These are phyloP conservation scores for Ageneiosus marmoratus DNA, from an alignment of 2,113 vertebrate species.

Conservation along the genomic window DNA sequence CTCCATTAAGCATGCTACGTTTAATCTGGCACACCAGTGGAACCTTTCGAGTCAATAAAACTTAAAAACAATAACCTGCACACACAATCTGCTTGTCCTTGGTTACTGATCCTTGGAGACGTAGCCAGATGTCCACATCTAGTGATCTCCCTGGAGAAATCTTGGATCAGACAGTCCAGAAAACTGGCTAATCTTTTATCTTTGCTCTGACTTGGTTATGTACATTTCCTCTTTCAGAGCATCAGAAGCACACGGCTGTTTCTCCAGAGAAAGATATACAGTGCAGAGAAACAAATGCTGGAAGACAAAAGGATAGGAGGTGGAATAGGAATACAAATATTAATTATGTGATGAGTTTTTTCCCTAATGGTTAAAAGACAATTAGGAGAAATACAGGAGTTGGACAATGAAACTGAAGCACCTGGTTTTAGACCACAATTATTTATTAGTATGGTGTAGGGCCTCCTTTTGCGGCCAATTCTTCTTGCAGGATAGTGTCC, in stretches of 20 bases:
- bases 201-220: neutral
- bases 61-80: no score
- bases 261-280: neutral
- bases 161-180: neutral
- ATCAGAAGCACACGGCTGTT: neutral
- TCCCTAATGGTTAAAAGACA: neutral
- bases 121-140: neutral
- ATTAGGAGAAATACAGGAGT: neutral
- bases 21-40: no score
- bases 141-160: neutral
- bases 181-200: neutral
- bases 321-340: neutral
- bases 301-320: neutral
- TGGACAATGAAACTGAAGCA: no score
- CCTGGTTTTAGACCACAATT: no score
- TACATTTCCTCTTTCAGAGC: neutral
- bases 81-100: neutral
- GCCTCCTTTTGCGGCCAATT: no score
- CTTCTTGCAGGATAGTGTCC: no score
- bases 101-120: neutral
- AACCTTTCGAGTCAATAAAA: no score
- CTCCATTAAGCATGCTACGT: no score
- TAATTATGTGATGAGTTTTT: neutral
- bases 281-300: neutral
- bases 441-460: no score